Evolutionary conservation across 2,888 invertebrate genomes (phyloP), one percentile per base, ranked within the genome.

Genomic region (Junonia oenone): DNA sequence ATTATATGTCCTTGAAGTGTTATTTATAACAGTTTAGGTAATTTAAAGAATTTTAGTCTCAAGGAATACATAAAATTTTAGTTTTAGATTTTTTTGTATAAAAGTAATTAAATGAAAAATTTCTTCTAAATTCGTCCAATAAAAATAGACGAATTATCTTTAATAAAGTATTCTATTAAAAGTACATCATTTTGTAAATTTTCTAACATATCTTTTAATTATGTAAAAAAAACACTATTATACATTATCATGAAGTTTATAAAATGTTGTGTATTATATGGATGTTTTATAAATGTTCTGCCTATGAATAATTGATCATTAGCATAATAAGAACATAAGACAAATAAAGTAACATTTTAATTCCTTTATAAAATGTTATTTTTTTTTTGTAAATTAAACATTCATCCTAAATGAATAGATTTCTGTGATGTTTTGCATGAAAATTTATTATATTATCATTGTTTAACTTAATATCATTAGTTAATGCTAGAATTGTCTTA

Each of bases 371-470:
- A 27, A 26, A 14, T 27, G 27, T 45, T 45, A 29, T 9, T 45
- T 45, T 26, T 6, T 45, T 26, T 2, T 27, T 35, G 35, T 45
- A 15, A 45, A 14, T 27, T 45, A 27, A 45, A 6, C 8, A 5
- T 27, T 45, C 45, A 27, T 45, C 26, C 11, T 45, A 45, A 27
- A 15, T 29, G 27, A 45, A 45, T 17, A 46, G 15, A 22, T 33
- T 45, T 22, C 51, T 51, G 51, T 51, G 51, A 51, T 51, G 15
- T 19, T 43, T 45, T 45, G 22, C 45, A 51, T 51, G 45, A 43
- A 40, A 40, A 51, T n/a, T n/a, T n/a, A n/a, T 15, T 51, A 50
- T 38, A 49, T 31, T 15, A 9, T 11, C 15, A 31, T 15, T 40
- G 40, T 43, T 45, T 31, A 19, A 33, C 6, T 15, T 51, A 45